Conservation (phyloP, 2,113 vertebrate genomes). For the Melanocharis versteri region DNA sequence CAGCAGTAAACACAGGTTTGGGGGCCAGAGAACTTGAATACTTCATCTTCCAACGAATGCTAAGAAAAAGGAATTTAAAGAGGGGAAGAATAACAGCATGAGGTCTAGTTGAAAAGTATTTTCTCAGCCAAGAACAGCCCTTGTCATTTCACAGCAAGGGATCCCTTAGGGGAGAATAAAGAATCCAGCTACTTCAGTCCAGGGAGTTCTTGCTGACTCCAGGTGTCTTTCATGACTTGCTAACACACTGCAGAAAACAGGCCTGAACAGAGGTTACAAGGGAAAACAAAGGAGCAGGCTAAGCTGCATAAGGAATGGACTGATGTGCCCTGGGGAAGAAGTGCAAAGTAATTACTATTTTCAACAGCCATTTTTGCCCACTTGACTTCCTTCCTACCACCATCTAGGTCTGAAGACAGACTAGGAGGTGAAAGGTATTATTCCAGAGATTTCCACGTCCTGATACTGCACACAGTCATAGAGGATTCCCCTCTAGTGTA, state of each 20-base stretch:
- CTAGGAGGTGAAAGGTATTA: background rate
- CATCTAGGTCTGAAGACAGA: background rate
- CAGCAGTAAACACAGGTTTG: background rate
- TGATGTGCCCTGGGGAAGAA: background rate
- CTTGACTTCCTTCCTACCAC: background rate
- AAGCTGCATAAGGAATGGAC: background rate
- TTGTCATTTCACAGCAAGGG: background rate
- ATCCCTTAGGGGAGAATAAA: background rate
- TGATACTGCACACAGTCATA: fast-evolving
- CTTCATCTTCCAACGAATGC: fast-evolving
- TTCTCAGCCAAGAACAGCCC: background rate
- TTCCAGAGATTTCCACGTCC: fast-evolving
- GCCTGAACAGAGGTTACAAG: fast-evolving
- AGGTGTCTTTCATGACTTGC: fast-evolving
- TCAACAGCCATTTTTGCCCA: background rate
- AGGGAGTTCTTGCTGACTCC: background rate
- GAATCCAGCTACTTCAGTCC: background rate
- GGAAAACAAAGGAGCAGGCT: fast-evolving
- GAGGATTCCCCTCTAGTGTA: background rate
- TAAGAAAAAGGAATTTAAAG: background rate
- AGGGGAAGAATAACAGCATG: background rate
- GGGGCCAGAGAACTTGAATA: background rate
- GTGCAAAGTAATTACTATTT: background rate
- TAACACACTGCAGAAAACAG: background rate
- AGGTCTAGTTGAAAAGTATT: background rate